phyloP scores from a whole-genome alignment of 2,888 invertebrate genomes.

The Ganaspis brasiliensis region DNA sequence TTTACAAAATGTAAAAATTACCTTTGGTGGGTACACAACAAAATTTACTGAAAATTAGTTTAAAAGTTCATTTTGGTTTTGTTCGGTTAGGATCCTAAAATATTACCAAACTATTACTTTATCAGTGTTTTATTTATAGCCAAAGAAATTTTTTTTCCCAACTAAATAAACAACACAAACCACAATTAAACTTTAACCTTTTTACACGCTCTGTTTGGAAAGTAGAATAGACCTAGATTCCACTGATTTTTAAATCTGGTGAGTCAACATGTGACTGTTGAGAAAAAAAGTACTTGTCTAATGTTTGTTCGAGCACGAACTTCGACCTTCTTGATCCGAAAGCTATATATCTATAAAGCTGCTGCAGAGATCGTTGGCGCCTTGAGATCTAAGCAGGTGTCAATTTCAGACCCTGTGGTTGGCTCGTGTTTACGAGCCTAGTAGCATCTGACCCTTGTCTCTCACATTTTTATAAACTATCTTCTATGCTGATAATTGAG shows the following conservation, averaged over 20 bases:
- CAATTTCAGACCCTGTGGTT: conserved; percentile 35
- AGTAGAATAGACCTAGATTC: not conserved
- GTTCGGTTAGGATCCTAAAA: too few relatives aligned
- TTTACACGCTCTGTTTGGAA: not conserved
- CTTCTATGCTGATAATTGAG: conserved; percentile 53
- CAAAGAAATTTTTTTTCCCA: too few relatives aligned
- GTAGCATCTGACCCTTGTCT: conserved; percentile 39
- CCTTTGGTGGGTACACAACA: too few relatives aligned
- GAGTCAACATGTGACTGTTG: not conserved
- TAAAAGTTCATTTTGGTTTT: too few relatives aligned
- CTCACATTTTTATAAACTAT: conserved; percentile 54
- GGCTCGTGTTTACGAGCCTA: conserved; percentile 24
- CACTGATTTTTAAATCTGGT: not conserved
- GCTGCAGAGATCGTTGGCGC: not conserved
- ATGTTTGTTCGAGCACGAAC: not conserved
- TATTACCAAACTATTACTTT: too few relatives aligned
- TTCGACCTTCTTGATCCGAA: conserved; percentile 22
- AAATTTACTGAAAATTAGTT: too few relatives aligned
- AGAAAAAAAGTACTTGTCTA: not conserved
- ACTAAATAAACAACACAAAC: not conserved
- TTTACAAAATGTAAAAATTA: too few relatives aligned
- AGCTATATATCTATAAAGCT: conserved; percentile 1
- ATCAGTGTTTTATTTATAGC: too few relatives aligned
- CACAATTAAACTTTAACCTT: conserved; percentile 12
- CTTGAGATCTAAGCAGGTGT: conserved; percentile 39